These are phyloP conservation scores for Coelinius sp. DNA, from an alignment of 2,888 invertebrate genomes.

Conservation along the genomic window DNA sequence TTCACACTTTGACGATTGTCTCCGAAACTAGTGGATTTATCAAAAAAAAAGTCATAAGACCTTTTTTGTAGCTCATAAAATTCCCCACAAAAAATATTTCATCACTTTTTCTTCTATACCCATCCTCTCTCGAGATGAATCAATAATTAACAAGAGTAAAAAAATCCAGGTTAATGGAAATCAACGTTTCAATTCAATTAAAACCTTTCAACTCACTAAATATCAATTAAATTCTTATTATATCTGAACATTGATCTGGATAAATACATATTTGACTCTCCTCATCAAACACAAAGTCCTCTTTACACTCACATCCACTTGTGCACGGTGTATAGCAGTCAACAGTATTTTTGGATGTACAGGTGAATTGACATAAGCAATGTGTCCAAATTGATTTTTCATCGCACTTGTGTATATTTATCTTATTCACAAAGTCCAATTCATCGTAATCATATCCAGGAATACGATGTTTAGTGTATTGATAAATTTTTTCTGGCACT, in stretches of 20 bases:
- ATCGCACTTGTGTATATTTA: constrained; percentile 55
- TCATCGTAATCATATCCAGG: constrained; percentile 65
- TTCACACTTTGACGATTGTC: too few species aligned
- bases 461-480: constrained; percentile 65
- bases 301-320: constrained; percentile 66
- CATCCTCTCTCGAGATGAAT: neutral
- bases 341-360: constrained; percentile 59
- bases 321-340: constrained; percentile 65
- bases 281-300: constrained; percentile 64
- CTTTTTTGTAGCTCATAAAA: neutral
- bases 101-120: neutral
- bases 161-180: too few species aligned
- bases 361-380: constrained; percentile 66
- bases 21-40: neutral
- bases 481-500: constrained; percentile 55
- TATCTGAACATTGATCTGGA: constrained; percentile 57
- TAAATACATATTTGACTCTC: constrained; percentile 55
- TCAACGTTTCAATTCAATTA: too few species aligned
- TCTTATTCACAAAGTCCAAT: constrained; percentile 54
- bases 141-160: constrained; percentile 41
- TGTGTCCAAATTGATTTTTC: constrained; percentile 63
- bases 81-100: neutral
- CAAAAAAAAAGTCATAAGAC: neutral
- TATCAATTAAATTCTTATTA: constrained; percentile 38
- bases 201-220: constrained; percentile 14